Base-by-base conservation (phyloP, 2,797 vertebrate species). In the Cossypha niveicapilla region DNA sequence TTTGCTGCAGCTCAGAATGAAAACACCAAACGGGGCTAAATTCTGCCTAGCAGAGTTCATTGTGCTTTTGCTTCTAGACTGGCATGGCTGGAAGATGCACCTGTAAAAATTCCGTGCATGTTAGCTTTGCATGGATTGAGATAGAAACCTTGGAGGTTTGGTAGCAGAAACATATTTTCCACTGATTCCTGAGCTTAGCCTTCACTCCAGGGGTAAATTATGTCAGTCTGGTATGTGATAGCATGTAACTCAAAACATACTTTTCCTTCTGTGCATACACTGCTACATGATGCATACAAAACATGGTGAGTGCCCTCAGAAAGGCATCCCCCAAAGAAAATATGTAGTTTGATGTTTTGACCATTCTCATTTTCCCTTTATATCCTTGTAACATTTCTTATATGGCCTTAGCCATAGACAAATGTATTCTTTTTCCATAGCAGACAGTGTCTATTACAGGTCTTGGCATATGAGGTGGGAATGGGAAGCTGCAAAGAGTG, bases 391-490 rank as follows among this genome's bases (percentile, higher is more conserved):
- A 48, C 6, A 2, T 48, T 77, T 86, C 41, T 66, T 34, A 22
- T 8, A 12, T 5, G 23, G 51, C 28, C 25, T 63, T 58, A 73
- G 32, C 23, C 5, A 16, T 9, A 45, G 50, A 63, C 13, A 75
- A 35, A 7, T 1, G 0, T 35, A 0, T 15, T 60, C 32, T 60
- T 63, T 60, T 45, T 21, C 12, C 2, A 1, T 39, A 44, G 58
- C 39, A 90, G 58, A 30, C n/a, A 39, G 47, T 11, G 32, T 47
- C 16, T 27, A 71, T 70, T 89, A 27, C 7, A 57, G 25, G 18
- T 42, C 19, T 67, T 48, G 71, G 18, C 3, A 8, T 4, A 17
- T 28, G 28, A 51, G 0, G 0, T 44, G 21, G 41, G 47, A 89
- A 72, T 25, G 62, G 24, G 13, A 71, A n/a, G 45, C 34, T 75